Base-by-base conservation (phyloP, 2,888 invertebrate genomes). In the Rhamphomyia laevipes region DNA sequence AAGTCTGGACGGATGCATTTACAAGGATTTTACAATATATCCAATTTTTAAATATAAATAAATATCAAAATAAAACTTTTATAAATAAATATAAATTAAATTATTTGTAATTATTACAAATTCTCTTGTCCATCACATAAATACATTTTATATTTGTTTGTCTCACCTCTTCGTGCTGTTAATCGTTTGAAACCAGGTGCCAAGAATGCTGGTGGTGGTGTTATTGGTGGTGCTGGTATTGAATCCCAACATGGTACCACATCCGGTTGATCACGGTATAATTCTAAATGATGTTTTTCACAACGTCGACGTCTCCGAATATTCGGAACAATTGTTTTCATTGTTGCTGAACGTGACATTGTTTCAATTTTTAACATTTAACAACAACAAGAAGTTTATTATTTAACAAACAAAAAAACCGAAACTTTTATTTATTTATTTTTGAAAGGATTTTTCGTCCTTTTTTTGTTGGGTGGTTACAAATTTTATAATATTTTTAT, bases 121-220 rank as follows among this genome's bases (percentile, higher is more conserved):
- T 27, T 27, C 23, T 27, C 4, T 27, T 27, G 4, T 27, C 7
- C 23, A 4, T n/a, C 9, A 7, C 23, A 27, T 7, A 27, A 27
- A 27, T 7, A 6, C 2, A n/a, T 9, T 7, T 27, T 27, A 27
- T 27, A 50, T 45, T 17, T 53, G 43, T 43, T 23, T 45, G 53
- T 49, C 54, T 61, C 52, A 54, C 63, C 63, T 52, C 59, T 63
- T 41, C 60, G 61, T 31, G 67, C 61, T 50, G 63, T 58, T 31
- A 63, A 58, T 17, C 67, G 61, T 57, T 74, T 76, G 60, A 78
- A 79, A 40, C 78, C 79, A 21, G 77, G 76, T 4, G 79, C 77
- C 46, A 79, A 68, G 61, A 82, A 82, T 49, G 80, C 80, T 10
- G 81, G 80, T 15, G 82, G 82, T 23, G 81, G 81, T 30, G 81